These are phyloP conservation scores for Catocala nupta DNA, from an alignment of 2,888 invertebrate species.

Conservation along the genomic window DNA sequence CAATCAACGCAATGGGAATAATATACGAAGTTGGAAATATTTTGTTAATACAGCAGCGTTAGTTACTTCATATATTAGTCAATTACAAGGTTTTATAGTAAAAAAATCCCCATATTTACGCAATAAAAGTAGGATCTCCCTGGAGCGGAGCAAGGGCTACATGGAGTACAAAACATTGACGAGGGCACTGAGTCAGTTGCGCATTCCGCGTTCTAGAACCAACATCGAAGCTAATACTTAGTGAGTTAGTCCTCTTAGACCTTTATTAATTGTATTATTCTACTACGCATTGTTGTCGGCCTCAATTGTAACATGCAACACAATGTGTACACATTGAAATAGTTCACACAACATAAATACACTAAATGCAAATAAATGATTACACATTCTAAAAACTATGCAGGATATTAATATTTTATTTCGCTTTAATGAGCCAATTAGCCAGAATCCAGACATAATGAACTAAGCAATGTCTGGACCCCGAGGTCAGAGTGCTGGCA, in stretches of 20 bases:
- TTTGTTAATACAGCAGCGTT: slow-evolving; percentile 40
- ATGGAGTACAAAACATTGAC: slow-evolving; percentile 83
- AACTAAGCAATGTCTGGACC: too few relatives aligned
- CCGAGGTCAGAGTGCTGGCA: too few relatives aligned
- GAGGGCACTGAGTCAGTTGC: slow-evolving; percentile 76
- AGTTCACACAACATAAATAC: slow-evolving; percentile 22
- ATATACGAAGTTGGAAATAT: slow-evolving; percentile 9
- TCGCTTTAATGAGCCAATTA: too few relatives aligned
- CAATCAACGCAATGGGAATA: slow-evolving; percentile 12
- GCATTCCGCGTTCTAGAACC: slow-evolving; percentile 75
- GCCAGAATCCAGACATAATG: too few relatives aligned
- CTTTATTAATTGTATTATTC: slow-evolving; percentile 6
- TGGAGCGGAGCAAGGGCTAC: slow-evolving; percentile 74
- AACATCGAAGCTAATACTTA: slow-evolving; percentile 62
- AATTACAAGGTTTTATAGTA: slow-evolving; percentile 33
- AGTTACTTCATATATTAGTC: slow-evolving; percentile 30
- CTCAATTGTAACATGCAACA: slow-evolving; percentile 33
- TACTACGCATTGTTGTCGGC: slow-evolving; percentile 4
- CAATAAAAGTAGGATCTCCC: slow-evolving; percentile 82
- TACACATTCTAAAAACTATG: neutral
- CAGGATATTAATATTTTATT: too few relatives aligned
- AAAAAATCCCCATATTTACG: slow-evolving; percentile 80
- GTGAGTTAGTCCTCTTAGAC: slow-evolving; percentile 51
- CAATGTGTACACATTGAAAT: slow-evolving; percentile 16
- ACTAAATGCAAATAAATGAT: neutral